Base-by-base conservation (phyloP, 2,888 invertebrate species). In the Chromoteleia sp. region DNA sequence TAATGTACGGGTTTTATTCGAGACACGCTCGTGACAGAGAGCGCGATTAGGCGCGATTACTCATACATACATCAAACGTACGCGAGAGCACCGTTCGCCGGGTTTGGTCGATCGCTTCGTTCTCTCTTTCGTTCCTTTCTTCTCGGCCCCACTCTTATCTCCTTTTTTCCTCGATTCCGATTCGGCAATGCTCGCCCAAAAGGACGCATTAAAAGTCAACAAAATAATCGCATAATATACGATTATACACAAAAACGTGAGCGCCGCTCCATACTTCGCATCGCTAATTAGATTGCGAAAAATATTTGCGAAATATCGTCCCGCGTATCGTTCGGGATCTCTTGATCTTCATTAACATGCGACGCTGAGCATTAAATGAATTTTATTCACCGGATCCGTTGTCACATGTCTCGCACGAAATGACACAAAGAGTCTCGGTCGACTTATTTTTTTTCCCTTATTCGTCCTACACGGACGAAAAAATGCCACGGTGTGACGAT, bases 271-370 rank as follows among this genome's bases (percentile, higher is more conserved):
- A 78, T 82, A 77, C 77, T 63, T 71, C 81, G 81, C 77, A 82
- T 82, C 74, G 61, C 75, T 82, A 82, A 82, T 82, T 78, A 82
- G 82, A 82, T 76, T 79, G 82, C 76, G 78, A 76, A 67, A 73
- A 75, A 75, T 79, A 79, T 76, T 68, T 78, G 65, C 79, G 75
- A 82, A 82, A 81, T 73, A 76, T 79, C 79, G 73, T 76, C 68
- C 73, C 52, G 76, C 82, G 29, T 82, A 82, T 82, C 82, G 73
- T 76, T 76, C 82, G 76, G 79, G 63, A 82, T 82, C 82, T 82
- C 79, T 82, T 79, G 82, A 82, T 82, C 82, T 82, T 82, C 79
- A 82, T 82, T 82, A 82, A 76, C 82, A 82, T 79, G 82, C 82
- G 79, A 73, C 76, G 71, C 56, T 48, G 71, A 56, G 73, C 78